phyloP scores from a whole-genome alignment of 2,113 vertebrate genomes.

The Halichoerus grypus region DNA sequence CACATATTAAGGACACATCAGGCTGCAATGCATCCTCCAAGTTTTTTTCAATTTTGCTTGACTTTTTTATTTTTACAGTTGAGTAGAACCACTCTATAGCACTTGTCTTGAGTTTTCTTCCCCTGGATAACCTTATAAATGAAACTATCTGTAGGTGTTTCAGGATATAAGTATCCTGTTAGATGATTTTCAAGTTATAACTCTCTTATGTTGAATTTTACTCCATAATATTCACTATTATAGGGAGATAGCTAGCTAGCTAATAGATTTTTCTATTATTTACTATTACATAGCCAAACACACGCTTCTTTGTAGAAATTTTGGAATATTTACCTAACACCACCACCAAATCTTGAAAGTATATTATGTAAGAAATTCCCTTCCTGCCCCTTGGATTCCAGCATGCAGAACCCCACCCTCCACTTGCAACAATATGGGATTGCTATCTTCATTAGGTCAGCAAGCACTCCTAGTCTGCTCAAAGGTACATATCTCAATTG shows the following conservation, averaged over 20 bases:
- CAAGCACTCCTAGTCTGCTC: background rate
- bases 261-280: background rate
- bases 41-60: conserved; percentile 19
- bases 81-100: background rate
- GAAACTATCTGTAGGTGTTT: background rate
- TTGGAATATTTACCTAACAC: background rate
- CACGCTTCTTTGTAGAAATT: background rate
- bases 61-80: background rate
- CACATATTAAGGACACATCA: conserved; percentile 3
- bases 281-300: background rate
- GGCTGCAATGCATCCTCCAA: background rate
- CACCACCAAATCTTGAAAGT: background rate
- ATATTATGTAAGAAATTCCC: background rate
- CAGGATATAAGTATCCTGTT: conserved; percentile 45
- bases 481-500: background rate
- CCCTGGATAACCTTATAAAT: background rate
- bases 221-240: background rate
- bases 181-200: background rate
- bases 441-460: background rate
- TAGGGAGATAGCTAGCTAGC: background rate
- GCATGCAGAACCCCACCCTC: background rate
- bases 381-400: background rate
- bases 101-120: background rate
- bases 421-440: background rate
- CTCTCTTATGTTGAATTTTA: background rate